Evolutionary conservation across 2,888 invertebrate genomes (phyloP).

Genomic region (Limnephilus rhombicus): DNA sequence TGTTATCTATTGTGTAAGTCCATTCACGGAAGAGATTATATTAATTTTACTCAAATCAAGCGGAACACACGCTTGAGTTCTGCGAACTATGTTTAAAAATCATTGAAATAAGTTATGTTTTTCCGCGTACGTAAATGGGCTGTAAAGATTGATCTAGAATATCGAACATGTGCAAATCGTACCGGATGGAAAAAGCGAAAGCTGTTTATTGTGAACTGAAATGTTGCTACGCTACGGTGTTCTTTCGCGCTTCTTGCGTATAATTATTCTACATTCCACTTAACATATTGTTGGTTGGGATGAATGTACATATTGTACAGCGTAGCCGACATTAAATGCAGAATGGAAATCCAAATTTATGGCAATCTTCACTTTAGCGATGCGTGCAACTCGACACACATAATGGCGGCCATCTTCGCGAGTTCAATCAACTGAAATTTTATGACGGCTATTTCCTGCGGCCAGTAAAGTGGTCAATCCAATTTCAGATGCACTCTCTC

Average conservation of each 20-base stretch:
- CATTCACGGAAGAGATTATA: not conserved
- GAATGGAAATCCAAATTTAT: conserved; percentile 15
- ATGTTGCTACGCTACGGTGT: not conserved
- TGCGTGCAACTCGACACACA: not conserved
- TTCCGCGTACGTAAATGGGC: conserved; percentile 16
- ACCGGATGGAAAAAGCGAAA: conserved; percentile 53
- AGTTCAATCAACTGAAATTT: not conserved
- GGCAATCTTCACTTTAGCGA: conserved; percentile 6
- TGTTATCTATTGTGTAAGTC: not conserved
- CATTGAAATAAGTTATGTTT: not conserved
- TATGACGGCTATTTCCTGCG: not conserved
- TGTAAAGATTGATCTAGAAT: conserved; percentile 19
- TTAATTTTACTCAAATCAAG: not conserved
- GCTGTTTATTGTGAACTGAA: not conserved
- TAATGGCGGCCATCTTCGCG: not conserved
- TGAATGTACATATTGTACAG: not conserved
- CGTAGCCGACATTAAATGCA: not conserved
- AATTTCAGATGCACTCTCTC: not conserved
- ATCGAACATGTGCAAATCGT: conserved; percentile 18
- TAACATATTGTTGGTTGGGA: not conserved
- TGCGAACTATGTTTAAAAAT: not conserved
- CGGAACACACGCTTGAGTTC: not conserved
- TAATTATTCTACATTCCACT: not conserved
- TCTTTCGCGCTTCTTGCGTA: conserved; percentile 4
- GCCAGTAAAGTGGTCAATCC: not conserved